Evolutionary conservation across 2,888 invertebrate genomes (phyloP).

Genomic region (Strigamia transsilvanica): DNA sequence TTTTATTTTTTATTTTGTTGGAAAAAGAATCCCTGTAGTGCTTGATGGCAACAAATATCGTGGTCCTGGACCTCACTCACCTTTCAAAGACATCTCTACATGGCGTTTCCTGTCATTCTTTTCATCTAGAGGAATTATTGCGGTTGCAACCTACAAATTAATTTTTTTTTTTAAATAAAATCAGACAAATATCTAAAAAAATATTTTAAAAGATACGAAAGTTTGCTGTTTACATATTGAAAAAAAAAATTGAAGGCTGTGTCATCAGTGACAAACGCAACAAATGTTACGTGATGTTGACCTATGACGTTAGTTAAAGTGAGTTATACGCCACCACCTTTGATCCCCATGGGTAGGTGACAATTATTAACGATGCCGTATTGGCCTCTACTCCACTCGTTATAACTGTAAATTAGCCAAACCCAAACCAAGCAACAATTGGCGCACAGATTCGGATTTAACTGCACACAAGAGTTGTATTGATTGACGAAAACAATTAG

Average conservation of each 20-base stretch:
- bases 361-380: conserved; percentile 25
- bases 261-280: background rate
- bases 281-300: conserved; percentile 6
- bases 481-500: background rate
- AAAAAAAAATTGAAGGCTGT: background rate
- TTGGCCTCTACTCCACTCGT: conserved; percentile 6
- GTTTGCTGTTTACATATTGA: background rate
- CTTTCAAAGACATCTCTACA: too few species aligned
- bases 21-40: too few species aligned
- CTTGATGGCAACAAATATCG: too few species aligned
- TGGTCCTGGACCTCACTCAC: too few species aligned
- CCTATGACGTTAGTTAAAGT: background rate
- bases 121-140: too few species aligned
- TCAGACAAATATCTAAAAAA: background rate
- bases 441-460: background rate
- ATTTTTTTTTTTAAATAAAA: too few species aligned
- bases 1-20: too few species aligned
- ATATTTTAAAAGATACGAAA: background rate
- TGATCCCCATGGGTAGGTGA: conserved; percentile 5
- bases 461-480: background rate
- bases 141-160: too few species aligned
- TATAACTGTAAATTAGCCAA: background rate
- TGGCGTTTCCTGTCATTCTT: too few species aligned
- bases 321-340: conserved; percentile 10
- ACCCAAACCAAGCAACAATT: background rate